A percentile compares a stretch with the other conserved stretches of the same genome.
Evolutionary conservation across 2,888 invertebrate genomes (phyloP).

Genomic region (Caenorhabditis panamensis): DNA sequence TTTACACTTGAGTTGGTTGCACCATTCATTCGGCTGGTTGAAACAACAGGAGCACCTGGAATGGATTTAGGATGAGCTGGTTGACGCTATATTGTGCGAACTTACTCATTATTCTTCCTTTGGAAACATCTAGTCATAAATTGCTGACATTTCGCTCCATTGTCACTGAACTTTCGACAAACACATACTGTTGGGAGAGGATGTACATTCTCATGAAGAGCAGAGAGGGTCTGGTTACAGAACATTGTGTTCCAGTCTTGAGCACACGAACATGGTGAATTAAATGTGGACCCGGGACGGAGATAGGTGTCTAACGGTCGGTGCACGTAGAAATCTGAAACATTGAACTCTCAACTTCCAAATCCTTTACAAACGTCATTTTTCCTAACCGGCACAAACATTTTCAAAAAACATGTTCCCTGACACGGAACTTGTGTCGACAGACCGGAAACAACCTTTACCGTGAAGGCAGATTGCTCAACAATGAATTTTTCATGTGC

Average conservation of each 20-base stretch:
- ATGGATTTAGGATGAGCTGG: neutral
- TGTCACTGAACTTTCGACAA: conserved; percentile 69
- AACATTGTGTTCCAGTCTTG: conserved; percentile 68
- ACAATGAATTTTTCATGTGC: neutral
- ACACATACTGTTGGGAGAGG: conserved; percentile 68
- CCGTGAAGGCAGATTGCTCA: neutral
- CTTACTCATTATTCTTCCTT: conserved; percentile 61
- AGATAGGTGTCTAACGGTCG: conserved; percentile 55
- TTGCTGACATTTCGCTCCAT: conserved; percentile 69
- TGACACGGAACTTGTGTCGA: conserved; percentile 14
- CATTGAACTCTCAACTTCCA: neutral
- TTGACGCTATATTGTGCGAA: neutral
- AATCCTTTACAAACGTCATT: no score
- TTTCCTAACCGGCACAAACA: no score
- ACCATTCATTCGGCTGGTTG: conserved; percentile 76
- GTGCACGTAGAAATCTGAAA: conserved; percentile 47
- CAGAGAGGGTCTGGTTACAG: conserved; percentile 63
- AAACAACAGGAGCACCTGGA: conserved; percentile 78
- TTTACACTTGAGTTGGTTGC: conserved; percentile 75
- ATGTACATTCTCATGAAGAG: conserved; percentile 11
- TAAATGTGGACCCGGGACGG: conserved; percentile 59
- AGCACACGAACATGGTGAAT: conserved; percentile 64
- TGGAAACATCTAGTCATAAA: conserved; percentile 74
- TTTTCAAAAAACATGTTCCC: neutral
- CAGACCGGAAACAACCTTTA: neutral